Conservation (phyloP, 2,113 vertebrate genomes). For the Micronycteris hirsuta region DNA sequence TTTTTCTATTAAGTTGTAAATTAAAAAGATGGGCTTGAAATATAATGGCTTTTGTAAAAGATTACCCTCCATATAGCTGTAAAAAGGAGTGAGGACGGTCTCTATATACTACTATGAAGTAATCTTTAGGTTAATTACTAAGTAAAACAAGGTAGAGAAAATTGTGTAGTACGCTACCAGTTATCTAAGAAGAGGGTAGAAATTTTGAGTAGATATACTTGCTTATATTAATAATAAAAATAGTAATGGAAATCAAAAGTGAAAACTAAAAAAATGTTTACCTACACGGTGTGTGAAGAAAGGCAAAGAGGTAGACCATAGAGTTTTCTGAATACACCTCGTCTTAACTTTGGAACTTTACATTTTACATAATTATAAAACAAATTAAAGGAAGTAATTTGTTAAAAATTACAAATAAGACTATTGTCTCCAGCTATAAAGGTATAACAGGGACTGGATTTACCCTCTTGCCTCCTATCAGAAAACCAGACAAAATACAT, state of each 20-base stretch:
- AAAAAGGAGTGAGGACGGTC: neutral
- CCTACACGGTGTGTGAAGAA: neutral
- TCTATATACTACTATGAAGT: neutral
- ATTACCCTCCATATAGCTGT: neutral
- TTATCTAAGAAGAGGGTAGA: neutral
- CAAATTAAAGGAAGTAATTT: neutral
- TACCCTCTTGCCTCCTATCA: neutral
- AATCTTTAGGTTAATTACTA: neutral
- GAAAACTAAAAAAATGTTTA: neutral
- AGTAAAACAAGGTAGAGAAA: neutral
- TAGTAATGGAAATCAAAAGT: neutral
- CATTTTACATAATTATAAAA: constrained; percentile 1
- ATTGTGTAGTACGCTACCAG: neutral
- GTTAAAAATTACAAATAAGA: neutral
- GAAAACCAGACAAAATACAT: neutral
- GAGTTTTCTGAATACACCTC: neutral
- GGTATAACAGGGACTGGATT: neutral
- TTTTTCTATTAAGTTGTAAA: neutral
- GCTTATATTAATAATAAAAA: constrained; percentile 10
- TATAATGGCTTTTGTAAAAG: constrained; percentile 1
- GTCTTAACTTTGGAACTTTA: constrained; percentile 19
- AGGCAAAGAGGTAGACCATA: neutral
- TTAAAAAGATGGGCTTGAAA: neutral
- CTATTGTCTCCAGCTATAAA: neutral
- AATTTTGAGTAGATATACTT: neutral